Evolutionary conservation across 1,140 invertebrate species (phyloP), one percentile per base, ranked within the genome.

Genomic region (Araneus ventricosus): DNA sequence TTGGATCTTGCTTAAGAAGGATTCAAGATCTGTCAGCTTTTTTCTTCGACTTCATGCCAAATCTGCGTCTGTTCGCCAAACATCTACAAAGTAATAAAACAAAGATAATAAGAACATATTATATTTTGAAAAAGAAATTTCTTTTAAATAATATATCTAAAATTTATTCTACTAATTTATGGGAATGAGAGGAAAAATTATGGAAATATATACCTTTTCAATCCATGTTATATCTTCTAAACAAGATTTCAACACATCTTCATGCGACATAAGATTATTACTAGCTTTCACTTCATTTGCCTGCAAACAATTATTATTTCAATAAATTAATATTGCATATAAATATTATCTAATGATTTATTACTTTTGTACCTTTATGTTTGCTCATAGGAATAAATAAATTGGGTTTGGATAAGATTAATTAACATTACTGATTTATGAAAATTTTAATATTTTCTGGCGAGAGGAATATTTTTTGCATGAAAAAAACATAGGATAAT

Each of bases 181-280:
- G 34, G 27, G 34, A 37, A n/a, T n/a, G n/a, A n/a, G n/a, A n/a
- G n/a, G n/a, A n/a, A n/a, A n/a, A n/a, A n/a, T n/a, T n/a, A n/a
- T n/a, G n/a, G 5, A 8, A 52, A 27, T 37, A 41, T 94, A 95
- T 95, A 98, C 98, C 96, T 97, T 97, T 95, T 97, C 97, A 39
- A 98, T 96, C 97, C 98, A 98, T 88, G 96, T 95, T 96, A 97
- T 97, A 95, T 98, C 97, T 1, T 97, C 97, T 52, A 98, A 95
- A 94, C 98, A 87, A 20, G 34, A 14, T 34, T 87, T 87, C 17
- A 87, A 22, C 27, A 87, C 85, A 61, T 87, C 85, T 39, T 87
- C 97, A 24, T 98, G 98, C 2, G 98, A 98, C 94, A 98, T 97
- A 95, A 98, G 98, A 94, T 96, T 96, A 4, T 97, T 97, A 95